Conservation (phyloP, 2,113 vertebrate species). For the Serilophus lunatus region DNA sequence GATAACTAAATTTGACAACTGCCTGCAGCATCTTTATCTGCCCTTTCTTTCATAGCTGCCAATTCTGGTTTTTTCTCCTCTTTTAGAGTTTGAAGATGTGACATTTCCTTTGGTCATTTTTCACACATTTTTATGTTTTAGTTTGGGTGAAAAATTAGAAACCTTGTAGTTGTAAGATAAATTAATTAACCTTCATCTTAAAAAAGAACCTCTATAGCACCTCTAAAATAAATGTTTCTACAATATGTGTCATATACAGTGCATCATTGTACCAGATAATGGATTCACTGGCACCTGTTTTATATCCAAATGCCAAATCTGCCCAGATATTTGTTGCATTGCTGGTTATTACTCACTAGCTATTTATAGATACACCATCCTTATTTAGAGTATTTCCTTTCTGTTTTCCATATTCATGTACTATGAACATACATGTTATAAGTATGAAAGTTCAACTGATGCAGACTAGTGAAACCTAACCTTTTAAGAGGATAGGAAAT, state of each 20-base stretch:
- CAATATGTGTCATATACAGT: neutral
- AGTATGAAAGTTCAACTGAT: neutral
- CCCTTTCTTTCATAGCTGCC: neutral
- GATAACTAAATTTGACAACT: neutral
- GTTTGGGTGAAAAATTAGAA: neutral
- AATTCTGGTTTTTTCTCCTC: neutral
- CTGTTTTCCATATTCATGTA: neutral
- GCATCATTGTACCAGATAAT: neutral
- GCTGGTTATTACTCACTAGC: neutral
- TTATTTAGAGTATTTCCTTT: neutral
- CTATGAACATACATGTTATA: neutral
- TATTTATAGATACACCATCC: neutral
- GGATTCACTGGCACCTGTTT: neutral
- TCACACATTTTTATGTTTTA: neutral
- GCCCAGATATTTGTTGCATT: neutral
- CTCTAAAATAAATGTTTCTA: neutral
- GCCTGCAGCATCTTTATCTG: neutral
- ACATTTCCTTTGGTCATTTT: conserved; percentile 7
- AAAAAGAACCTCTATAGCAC: neutral
- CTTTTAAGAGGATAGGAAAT: neutral
- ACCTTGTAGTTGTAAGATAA: neutral
- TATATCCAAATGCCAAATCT: neutral
- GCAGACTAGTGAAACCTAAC: neutral
- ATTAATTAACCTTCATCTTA: neutral
- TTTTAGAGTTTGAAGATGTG: neutral